Evolutionary conservation across 1,140 invertebrate genomes (phyloP), one percentile per base, ranked within the genome.

Genomic region (Monochamus saltuarius): DNA sequence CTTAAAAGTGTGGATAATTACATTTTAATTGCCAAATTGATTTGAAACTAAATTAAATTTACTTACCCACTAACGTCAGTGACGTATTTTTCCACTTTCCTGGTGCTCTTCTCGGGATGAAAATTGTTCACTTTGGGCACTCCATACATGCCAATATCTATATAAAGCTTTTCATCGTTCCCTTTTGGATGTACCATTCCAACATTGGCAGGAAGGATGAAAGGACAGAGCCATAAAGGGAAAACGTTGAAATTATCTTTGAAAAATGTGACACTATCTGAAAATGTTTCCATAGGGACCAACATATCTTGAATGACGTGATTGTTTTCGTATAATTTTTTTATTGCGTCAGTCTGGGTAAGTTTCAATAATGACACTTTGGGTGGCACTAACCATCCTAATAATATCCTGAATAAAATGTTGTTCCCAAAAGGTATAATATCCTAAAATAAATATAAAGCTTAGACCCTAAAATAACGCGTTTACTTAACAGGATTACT

Each of bases 271-370:
- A 94, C 75, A 13, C 86, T 80, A 2, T 85, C 77, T 64, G 84
- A 80, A 7, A 93, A 69, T 1, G 74, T 75, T 11, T 80, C 76
- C 14, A 91, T 77, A 0, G 91, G 91, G 2, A 94, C 81, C 45
- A 94, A 78, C 87, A 94, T 90, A 70, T 94, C 91, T 73, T 93
- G 90, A 49, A 92, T 85, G n/a, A 92, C 82, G 73, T 93, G 90
- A 55, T 87, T 82, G 56, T 86, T 82, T 67, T 93, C 88, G 72
- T 93, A 93, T 47, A 94, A 76, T 64, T 85, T 83, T 63, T 85
- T 86, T 0, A 90, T 82, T 1, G 87, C 84, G 56, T 86, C 77
- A 0, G 88, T 87, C 76, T 92, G 90, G 1, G 91, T 93, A 36
- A 92, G 76, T 72, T 94, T 94, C 45, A 94, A 77, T 6, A 94